Conservation (phyloP, 2,797 vertebrate genomes). For the Intellagama lesueurii region DNA sequence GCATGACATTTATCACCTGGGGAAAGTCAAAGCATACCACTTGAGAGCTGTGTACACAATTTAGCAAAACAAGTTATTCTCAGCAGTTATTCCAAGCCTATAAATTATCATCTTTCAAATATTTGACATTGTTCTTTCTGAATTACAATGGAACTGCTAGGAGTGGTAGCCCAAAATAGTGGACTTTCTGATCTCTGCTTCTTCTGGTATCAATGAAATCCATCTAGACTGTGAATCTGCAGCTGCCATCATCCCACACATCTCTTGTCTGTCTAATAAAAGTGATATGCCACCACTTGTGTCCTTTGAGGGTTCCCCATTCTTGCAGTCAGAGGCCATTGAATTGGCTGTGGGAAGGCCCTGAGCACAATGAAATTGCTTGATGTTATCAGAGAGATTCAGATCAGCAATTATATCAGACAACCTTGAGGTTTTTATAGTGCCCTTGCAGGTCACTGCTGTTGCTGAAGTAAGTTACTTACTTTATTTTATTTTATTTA, state of each 20-base stretch:
- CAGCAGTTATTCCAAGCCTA: neutral
- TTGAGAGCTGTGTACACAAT: too few species aligned
- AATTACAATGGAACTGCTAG: too few species aligned
- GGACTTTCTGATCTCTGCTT: too few species aligned
- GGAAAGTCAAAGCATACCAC: neutral
- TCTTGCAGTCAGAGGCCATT: neutral
- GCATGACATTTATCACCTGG: neutral
- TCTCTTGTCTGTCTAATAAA: neutral
- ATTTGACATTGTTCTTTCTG: neutral
- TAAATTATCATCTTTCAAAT: neutral
- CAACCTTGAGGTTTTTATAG: neutral
- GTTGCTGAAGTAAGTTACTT: too few species aligned
- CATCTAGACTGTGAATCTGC: too few species aligned
- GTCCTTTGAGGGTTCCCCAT: neutral
- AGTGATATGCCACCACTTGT: neutral
- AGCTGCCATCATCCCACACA: neutral
- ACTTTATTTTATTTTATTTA: too few species aligned
- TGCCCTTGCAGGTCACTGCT: neutral
- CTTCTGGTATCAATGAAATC: neutral
- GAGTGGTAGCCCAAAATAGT: too few species aligned
- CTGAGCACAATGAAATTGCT: neutral
- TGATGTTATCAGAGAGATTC: neutral
- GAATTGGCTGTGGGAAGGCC: neutral
- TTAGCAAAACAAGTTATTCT: neutral
- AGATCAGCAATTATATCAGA: neutral